A percentile compares a stretch with the other conserved stretches of the same genome.
These are phyloP conservation scores for Parapsyche elsis DNA, from an alignment of 1,140 invertebrate genomes.

Conservation along the genomic window DNA sequence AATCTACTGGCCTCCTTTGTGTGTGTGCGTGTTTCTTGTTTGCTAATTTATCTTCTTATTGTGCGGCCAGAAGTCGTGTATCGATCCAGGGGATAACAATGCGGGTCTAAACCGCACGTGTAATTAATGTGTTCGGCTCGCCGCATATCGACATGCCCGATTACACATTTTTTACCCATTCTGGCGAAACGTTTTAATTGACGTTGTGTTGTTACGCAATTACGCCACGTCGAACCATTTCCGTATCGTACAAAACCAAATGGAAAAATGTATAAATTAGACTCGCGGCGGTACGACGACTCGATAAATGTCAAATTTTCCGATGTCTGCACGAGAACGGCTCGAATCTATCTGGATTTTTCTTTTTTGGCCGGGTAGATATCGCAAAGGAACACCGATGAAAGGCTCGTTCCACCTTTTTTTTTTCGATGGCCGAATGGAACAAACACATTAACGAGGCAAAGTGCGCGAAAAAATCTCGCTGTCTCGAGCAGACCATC, in stretches of 20 bases:
- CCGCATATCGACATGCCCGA: not conserved
- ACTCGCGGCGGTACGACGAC: too few relatives aligned
- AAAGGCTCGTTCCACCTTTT: not conserved
- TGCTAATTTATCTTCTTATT: slow-evolving; percentile 26
- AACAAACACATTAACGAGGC: slow-evolving; percentile 13
- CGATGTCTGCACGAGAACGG: too few relatives aligned
- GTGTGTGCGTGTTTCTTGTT: not conserved
- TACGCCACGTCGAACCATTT: not conserved
- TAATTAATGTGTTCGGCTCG: not conserved
- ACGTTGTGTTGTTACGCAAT: not conserved
- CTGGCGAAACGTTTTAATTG: slow-evolving; percentile 9
- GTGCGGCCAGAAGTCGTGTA: slow-evolving; percentile 14
- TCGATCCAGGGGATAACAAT: slow-evolving; percentile 13
- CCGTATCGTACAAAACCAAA: too few relatives aligned
- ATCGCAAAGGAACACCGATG: too few relatives aligned
- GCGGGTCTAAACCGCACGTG: slow-evolving; percentile 2
- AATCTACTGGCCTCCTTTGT: not conserved
- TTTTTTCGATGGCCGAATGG: not conserved
- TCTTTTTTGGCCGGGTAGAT: not conserved
- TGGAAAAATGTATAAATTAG: too few relatives aligned
- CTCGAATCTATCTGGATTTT: not conserved
- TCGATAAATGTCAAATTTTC: too few relatives aligned
- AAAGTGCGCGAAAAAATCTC: not conserved
- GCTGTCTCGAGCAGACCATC: slow-evolving; percentile 16
- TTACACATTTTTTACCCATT: not conserved